Conservation (phyloP, 1,140 invertebrate species). For the Drosophila ambigua region DNA sequence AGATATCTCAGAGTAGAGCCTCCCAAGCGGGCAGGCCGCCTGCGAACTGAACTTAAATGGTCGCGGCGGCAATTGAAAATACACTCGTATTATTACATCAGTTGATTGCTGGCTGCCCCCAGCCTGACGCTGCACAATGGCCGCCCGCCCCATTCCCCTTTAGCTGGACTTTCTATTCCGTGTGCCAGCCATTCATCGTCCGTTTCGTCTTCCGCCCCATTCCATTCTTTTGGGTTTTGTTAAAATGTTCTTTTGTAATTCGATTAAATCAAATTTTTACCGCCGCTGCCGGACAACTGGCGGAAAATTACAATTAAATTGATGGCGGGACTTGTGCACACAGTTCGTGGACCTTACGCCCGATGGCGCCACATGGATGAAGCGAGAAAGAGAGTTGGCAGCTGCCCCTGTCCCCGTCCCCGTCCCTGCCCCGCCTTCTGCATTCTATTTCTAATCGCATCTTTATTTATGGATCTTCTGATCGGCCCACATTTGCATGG, state of each 20-base stretch:
- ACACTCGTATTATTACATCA: conserved; percentile 18
- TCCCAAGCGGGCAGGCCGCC: neutral
- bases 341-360: conserved; percentile 20
- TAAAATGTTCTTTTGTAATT: conserved; percentile 46
- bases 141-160: neutral
- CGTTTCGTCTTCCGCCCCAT: conserved; percentile 14
- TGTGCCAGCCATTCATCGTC: no score
- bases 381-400: no score
- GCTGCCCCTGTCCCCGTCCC: neutral
- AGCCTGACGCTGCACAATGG: conserved; percentile 8
- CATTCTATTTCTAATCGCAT: no score
- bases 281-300: conserved; percentile 11
- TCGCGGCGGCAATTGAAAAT: conserved; percentile 25
- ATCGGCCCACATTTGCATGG: conserved; percentile 8
- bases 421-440: neutral
- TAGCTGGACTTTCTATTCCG: conserved; percentile 9
- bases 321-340: neutral
- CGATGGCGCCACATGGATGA: no score
- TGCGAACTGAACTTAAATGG: conserved; percentile 1
- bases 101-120: conserved; percentile 9
- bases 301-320: conserved; percentile 49
- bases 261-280: conserved; percentile 51
- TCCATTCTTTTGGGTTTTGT: neutral
- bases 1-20: neutral
- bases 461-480: no score